Evolutionary conservation across 2,888 invertebrate genomes (phyloP).

Genomic region (Baronia brevicornis): DNA sequence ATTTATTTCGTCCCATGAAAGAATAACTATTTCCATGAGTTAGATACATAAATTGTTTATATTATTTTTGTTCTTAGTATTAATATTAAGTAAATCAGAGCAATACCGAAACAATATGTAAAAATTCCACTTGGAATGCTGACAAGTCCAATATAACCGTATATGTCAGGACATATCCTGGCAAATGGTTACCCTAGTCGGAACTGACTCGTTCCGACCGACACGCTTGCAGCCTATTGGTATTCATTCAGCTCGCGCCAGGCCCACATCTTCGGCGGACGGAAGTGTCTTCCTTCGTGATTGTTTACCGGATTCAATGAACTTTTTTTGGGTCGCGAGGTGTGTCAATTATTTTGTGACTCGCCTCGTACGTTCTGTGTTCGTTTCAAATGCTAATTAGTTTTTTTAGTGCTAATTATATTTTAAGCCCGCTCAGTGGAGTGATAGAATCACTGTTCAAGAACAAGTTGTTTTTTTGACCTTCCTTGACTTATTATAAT

Average conservation of each 20-base stretch:
- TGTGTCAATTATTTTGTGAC: constrained; percentile 9
- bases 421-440: constrained; percentile 14
- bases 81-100: no score
- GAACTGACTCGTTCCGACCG: constrained; percentile 6
- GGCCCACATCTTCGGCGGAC: constrained; percentile 45
- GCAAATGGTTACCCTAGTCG: background rate
- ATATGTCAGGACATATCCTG: no score
- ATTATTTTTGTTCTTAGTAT: no score
- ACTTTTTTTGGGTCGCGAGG: constrained; percentile 49
- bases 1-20: no score
- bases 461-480: constrained; percentile 1
- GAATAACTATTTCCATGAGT: no score
- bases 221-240: constrained; percentile 19
- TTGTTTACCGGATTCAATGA: constrained; percentile 63
- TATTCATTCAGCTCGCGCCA: constrained; percentile 40
- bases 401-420: no score
- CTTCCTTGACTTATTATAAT: constrained; percentile 1
- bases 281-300: constrained; percentile 43
- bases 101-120: no score
- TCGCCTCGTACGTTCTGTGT: constrained; percentile 6
- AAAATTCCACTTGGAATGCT: no score
- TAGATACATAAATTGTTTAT: no score
- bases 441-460: constrained; percentile 6
- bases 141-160: no score
- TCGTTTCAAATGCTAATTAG: constrained; percentile 19